phyloP scores from a whole-genome alignment of 2,113 vertebrate genomes.

The Carlito syrichta region DNA sequence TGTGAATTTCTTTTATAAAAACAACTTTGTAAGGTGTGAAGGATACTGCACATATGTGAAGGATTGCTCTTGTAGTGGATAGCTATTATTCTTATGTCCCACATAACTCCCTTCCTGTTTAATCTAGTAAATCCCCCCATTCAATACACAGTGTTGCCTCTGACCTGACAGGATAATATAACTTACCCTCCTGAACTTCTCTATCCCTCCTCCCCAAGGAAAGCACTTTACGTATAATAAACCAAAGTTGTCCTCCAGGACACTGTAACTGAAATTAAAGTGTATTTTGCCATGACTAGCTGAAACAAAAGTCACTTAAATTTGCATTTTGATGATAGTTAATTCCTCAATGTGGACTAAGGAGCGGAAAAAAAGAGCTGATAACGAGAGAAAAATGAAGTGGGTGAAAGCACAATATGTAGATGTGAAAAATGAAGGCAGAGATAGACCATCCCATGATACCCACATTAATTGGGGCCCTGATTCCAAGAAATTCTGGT shows the following conservation, averaged over 20 bases:
- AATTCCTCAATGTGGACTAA: not conserved
- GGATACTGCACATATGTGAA: not conserved
- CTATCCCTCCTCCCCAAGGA: not conserved
- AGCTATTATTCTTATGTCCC: not conserved
- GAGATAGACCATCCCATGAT: not conserved
- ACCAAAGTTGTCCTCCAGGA: not conserved
- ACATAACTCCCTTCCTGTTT: not conserved
- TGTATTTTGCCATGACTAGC: not conserved
- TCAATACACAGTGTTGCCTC: not conserved
- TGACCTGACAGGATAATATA: not conserved
- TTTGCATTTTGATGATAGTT: not conserved
- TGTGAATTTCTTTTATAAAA: not conserved
- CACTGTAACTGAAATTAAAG: not conserved
- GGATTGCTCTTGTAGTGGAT: not conserved
- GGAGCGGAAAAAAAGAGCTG: not conserved
- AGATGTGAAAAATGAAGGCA: not conserved
- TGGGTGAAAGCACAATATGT: not conserved
- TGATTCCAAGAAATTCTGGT: not conserved
- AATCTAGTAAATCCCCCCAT: not conserved
- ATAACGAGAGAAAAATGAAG: not conserved
- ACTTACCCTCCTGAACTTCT: not conserved
- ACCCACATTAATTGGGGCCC: not conserved
- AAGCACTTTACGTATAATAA: not conserved
- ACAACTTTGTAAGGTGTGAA: not conserved
- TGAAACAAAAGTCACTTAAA: not conserved